Conservation (phyloP, 2,113 vertebrate species). For the Daubentonia madagascariensis region DNA sequence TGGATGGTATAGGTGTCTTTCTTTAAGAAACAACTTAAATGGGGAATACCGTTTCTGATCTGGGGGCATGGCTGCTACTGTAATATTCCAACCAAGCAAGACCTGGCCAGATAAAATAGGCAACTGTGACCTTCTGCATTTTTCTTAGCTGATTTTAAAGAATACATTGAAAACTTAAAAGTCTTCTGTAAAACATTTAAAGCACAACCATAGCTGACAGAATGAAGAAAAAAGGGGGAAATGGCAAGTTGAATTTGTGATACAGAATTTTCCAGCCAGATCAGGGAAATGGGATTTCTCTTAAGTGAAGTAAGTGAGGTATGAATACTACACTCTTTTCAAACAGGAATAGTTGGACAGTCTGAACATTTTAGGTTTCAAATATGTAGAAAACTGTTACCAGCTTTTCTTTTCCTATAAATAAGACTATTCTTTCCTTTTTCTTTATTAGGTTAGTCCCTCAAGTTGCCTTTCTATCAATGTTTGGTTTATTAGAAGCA, state of each 20-base stretch:
- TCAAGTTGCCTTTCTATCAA: neutral
- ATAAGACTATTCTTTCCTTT: neutral
- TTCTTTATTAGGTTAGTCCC: neutral
- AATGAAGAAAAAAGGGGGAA: neutral
- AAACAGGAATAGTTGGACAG: neutral
- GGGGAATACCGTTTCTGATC: neutral
- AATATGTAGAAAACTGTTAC: neutral
- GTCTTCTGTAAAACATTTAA: neutral
- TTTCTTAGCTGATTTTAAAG: neutral
- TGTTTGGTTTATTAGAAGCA: neutral
- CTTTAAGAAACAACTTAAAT: neutral
- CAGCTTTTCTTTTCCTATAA: neutral
- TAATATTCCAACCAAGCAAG: neutral
- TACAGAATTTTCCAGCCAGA: neutral
- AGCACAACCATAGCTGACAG: neutral
- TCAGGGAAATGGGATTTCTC: neutral
- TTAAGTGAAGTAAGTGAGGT: neutral
- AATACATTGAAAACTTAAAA: neutral
- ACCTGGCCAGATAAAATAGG: neutral
- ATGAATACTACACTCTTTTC: neutral
- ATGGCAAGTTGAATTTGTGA: neutral
- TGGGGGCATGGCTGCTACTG: neutral
- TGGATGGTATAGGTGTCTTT: neutral
- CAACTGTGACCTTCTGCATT: neutral
- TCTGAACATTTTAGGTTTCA: neutral